Conservation (phyloP, 2,113 vertebrate species). For the Psilopogon haemacephalus region DNA sequence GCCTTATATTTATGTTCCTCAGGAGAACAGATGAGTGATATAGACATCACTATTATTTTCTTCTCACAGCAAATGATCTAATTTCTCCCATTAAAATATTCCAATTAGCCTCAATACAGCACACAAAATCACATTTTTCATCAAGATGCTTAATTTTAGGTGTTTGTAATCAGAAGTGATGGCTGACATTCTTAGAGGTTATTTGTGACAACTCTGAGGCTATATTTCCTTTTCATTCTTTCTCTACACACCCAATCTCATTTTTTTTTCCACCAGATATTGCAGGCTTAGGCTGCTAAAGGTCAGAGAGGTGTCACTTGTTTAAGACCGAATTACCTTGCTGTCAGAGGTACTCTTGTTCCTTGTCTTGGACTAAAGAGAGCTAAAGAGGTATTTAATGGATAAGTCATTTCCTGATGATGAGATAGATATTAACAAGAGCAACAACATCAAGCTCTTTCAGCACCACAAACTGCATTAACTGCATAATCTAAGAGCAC, state of each 20-base stretch:
- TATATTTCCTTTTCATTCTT: background rate
- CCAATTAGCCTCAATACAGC: too few species aligned
- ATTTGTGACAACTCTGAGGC: background rate
- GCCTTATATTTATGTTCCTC: too few species aligned
- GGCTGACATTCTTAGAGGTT: background rate
- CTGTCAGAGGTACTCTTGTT: background rate
- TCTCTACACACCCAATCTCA: background rate
- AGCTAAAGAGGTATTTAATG: background rate
- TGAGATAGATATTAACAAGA: background rate
- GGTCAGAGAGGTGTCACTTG: background rate
- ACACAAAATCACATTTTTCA: background rate
- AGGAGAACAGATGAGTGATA: too few species aligned
- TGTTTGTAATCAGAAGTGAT: background rate
- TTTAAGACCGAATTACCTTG: background rate
- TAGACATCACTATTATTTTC: too few species aligned
- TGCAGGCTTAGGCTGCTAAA: background rate
- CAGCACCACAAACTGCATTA: background rate
- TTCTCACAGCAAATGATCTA: too few species aligned
- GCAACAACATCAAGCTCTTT: background rate
- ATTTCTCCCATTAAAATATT: too few species aligned
- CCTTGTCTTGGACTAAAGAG: background rate
- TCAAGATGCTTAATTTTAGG: background rate
- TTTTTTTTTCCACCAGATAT: background rate
- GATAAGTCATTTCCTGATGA: background rate
- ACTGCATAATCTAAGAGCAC: background rate